Conservation (phyloP, 2,113 vertebrate genomes). For the Haplochromis burtoni region DNA sequence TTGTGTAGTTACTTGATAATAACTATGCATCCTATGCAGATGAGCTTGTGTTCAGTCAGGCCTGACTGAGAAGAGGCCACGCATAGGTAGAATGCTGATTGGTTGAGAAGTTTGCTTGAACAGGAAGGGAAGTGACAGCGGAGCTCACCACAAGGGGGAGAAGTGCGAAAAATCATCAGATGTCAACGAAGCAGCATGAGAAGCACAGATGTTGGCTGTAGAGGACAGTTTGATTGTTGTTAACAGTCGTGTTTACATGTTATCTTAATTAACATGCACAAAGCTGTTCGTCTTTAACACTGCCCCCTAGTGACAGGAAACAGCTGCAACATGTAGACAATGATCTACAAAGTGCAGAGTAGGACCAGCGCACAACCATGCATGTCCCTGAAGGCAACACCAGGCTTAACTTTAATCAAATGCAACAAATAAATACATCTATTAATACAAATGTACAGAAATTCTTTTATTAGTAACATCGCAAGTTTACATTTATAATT, state of each 20-base stretch:
- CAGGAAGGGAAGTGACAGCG: neutral
- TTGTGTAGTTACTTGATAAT: neutral
- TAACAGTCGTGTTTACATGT: neutral
- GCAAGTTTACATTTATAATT: neutral
- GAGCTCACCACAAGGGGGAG: neutral
- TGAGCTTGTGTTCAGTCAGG: neutral
- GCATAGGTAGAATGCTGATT: neutral
- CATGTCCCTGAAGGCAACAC: neutral
- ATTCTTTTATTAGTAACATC: rapidly evolving
- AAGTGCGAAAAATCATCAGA: neutral
- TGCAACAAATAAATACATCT: neutral
- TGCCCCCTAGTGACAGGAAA: neutral
- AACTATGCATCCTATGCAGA: neutral
- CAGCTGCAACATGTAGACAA: neutral
- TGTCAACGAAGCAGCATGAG: neutral
- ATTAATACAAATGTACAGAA: rapidly evolving
- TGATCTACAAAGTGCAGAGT: neutral
- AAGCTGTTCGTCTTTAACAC: neutral
- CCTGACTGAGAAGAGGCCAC: neutral
- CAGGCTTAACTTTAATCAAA: neutral
- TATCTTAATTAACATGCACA: neutral
- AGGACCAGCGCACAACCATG: neutral
- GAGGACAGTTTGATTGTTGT: neutral
- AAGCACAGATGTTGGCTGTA: neutral
- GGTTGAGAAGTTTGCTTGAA: neutral